Percentiles rank a stretch among this genome's conserved stretches.
phyloP scores from a whole-genome alignment of 2,888 invertebrate species.

The Nasonia oneida region DNA sequence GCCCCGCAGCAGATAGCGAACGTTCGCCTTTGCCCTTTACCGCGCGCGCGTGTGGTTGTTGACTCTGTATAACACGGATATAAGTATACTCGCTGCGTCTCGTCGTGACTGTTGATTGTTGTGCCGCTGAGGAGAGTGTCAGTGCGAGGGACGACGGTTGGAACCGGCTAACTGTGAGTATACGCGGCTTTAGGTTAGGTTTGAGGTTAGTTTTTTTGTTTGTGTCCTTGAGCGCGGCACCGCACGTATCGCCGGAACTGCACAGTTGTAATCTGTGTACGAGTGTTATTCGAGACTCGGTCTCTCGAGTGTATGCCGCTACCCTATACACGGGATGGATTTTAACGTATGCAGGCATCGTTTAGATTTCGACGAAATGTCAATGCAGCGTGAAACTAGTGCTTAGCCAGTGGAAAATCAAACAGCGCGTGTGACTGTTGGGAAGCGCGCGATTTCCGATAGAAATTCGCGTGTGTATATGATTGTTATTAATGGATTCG shows the following conservation, averaged over 20 bases:
- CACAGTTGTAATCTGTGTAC: not conserved
- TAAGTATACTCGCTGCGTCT: not conserved
- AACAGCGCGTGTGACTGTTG: not conserved
- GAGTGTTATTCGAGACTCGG: not conserved
- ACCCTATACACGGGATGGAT: not conserved
- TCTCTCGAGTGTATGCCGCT: not conserved
- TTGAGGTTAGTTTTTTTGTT: not conserved
- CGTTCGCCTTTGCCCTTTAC: not conserved
- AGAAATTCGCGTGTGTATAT: not conserved
- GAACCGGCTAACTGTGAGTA: slow-evolving; percentile 22
- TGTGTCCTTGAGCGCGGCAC: too few species aligned
- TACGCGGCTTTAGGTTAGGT: not conserved
- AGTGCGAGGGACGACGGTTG: not conserved
- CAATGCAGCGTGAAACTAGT: slow-evolving; percentile 14
- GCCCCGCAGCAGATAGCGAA: not conserved
- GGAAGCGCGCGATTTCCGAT: not conserved
- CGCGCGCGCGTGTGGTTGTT: not conserved
- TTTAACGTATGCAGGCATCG: not conserved
- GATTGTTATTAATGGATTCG: too few species aligned
- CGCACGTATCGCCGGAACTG: too few species aligned
- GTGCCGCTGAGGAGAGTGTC: not conserved
- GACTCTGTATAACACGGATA: too few species aligned
- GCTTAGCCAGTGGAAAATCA: not conserved
- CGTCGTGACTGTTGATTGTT: not conserved
- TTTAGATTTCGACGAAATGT: not conserved